Evolutionary conservation across 2,113 vertebrate genomes (phyloP).

Genomic region (Archilochus colubris): DNA sequence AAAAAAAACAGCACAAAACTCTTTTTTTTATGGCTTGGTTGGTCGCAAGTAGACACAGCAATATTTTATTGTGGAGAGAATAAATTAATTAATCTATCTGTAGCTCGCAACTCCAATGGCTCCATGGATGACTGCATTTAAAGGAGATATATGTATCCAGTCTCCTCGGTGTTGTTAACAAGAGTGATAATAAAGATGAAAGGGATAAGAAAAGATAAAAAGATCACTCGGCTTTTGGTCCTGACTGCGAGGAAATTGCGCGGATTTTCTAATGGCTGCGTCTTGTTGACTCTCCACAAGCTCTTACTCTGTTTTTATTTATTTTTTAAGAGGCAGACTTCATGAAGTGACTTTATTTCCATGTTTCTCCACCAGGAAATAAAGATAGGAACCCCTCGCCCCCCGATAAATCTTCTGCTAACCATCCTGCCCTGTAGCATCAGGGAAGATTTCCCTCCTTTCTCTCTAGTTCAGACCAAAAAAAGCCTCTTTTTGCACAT

Average conservation of each 20-base stretch:
- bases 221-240: constrained; percentile 24
- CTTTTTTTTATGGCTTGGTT: constrained; percentile 66
- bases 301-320: too few relatives aligned
- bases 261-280: not conserved
- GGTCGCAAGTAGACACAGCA: constrained; percentile 65
- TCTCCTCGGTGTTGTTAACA: constrained; percentile 78
- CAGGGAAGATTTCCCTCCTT: not conserved
- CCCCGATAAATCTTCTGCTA: constrained; percentile 31
- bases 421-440: not conserved
- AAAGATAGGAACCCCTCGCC: not conserved
- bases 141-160: constrained; percentile 75
- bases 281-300: not conserved
- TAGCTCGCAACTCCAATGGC: constrained; percentile 33
- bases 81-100: constrained; percentile 79
- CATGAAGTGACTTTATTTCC: constrained; percentile 25
- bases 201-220: constrained; percentile 74
- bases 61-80: constrained; percentile 78
- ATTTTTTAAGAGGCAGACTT: not conserved
- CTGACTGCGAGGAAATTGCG: not conserved
- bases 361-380: not conserved
- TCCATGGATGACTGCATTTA: constrained; percentile 64
- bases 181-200: constrained; percentile 80
- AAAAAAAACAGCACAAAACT: not conserved
- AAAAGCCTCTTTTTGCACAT: rapidly evolving
- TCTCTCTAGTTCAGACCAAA: not conserved